A percentile compares a stretch with the other conserved stretches of the same genome.
Evolutionary conservation across 2,888 invertebrate genomes (phyloP).

Genomic region (Conus canariensis): DNA sequence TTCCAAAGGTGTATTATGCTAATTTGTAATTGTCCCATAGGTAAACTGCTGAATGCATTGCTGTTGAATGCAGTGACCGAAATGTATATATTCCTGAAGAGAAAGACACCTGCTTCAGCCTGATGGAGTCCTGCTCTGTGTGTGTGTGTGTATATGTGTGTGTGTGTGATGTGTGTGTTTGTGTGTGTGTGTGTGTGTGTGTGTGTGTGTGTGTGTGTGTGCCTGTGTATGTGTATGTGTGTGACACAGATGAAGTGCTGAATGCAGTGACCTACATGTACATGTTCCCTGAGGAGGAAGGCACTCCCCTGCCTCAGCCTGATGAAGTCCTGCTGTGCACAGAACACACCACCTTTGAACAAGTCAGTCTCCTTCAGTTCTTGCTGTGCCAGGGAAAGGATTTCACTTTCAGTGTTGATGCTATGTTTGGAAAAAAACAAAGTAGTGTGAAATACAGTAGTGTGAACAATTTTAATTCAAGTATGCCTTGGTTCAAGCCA

Average conservation of each 20-base stretch:
- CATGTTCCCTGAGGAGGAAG: slow-evolving; percentile 49
- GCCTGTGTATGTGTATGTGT: slow-evolving; percentile 46
- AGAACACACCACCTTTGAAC: slow-evolving; percentile 32
- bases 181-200: slow-evolving; percentile 39
- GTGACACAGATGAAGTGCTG: slow-evolving; percentile 52
- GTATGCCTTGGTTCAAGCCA: too few species aligned
- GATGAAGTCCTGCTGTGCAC: slow-evolving; percentile 65
- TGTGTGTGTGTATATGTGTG: too few species aligned
- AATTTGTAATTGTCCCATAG: slow-evolving; percentile 38
- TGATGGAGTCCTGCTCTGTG: too few species aligned
- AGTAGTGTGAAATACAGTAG: too few species aligned
- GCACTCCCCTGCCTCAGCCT: slow-evolving; percentile 54
- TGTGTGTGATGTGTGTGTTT: slow-evolving; percentile 41
- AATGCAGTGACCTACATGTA: slow-evolving; percentile 52
- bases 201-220: too few species aligned
- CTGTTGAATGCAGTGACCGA: slow-evolving; percentile 34
- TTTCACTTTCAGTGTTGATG: too few species aligned
- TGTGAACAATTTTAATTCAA: too few species aligned
- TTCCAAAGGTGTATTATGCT: too few species aligned
- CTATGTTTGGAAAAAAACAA: too few species aligned
- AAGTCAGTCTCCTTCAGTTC: neutral
- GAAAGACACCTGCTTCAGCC: too few species aligned
- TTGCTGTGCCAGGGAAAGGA: too few species aligned
- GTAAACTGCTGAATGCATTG: slow-evolving; percentile 49
- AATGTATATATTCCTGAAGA: too few species aligned